Base-by-base conservation (phyloP, 2,888 invertebrate genomes). In the Xanthorhoe spadicearia region DNA sequence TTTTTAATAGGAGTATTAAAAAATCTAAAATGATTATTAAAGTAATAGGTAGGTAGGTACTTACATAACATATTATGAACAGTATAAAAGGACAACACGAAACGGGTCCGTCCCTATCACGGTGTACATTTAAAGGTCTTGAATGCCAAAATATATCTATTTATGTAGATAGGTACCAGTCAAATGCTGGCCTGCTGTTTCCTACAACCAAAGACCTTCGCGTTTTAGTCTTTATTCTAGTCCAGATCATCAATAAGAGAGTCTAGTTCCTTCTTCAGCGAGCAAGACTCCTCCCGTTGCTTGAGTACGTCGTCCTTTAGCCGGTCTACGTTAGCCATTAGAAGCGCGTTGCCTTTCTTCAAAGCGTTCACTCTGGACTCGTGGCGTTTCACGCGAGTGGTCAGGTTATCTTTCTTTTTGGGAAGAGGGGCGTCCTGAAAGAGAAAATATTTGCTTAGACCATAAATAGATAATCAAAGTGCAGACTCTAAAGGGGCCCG, bases 291-390 rank as follows among this genome's bases (percentile, higher is more conserved):
- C 77, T 97, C 97, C 76, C 96, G 95, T 77, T 97, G 97, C 81
- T 96, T 97, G 61, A 96, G 95, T 53, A 98, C 94, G 82, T 97
- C 97, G 83, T 98, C 98, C 84, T 97, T 97, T 66, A 97, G 89
- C 79, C 97, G 94, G 86, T 98, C 98, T 0, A 97, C 97, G 83
- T 97, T 98, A 0, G 97, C 96, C 91, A 97, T 97, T 10, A 98
- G 93, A 75, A 98, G 93, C 70, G 97, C 96, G 81, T 98, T 98
- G 73, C 97, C 97, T 83, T 98, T 98, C 88, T 97, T 97, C 78
- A 98, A 90, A 0, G 97, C 97, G 48, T 95, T 94, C 9, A 98
- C 92, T 69, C 96, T 94, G 55, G 95, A 95, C 83, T 98, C 98
- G 83, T 97, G 96, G 60, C 96, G 94, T 81, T 96, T 97, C 1